Evolutionary conservation across 2,113 vertebrate genomes (phyloP).

Genomic region (Cryptomyrus ogoouensis): DNA sequence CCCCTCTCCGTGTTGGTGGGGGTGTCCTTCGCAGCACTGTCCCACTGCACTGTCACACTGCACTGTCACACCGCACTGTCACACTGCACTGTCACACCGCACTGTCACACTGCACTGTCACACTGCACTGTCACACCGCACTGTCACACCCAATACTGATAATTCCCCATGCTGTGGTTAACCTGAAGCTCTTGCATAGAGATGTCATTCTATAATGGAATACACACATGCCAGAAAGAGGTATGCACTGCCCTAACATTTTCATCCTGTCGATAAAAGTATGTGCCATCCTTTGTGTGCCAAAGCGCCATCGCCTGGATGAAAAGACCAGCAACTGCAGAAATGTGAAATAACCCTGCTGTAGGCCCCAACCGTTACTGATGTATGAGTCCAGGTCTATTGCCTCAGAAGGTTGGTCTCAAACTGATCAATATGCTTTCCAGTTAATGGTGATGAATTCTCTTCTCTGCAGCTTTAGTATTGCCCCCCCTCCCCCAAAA

Average conservation of each 20-base stretch:
- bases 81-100: neutral
- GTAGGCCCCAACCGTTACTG: neutral
- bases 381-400: neutral
- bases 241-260: neutral
- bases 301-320: neutral
- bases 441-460: neutral
- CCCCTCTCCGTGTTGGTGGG: neutral
- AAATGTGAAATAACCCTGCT: neutral
- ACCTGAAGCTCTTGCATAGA: neutral
- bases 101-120: neutral
- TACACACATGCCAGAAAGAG: neutral
- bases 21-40: neutral
- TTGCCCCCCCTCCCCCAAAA: neutral
- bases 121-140: neutral
- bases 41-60: neutral
- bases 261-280: neutral
- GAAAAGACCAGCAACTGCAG: neutral
- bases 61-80: too few relatives aligned
- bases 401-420: neutral
- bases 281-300: neutral
- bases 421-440: neutral
- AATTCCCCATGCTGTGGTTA: neutral
- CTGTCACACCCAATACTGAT: neutral
- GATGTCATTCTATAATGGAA: neutral
- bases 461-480: neutral